Percentiles rank a stretch among this genome's conserved stretches.
phyloP scores from a whole-genome alignment of 2,888 invertebrate species.

The Drosophila paranaensis region DNA sequence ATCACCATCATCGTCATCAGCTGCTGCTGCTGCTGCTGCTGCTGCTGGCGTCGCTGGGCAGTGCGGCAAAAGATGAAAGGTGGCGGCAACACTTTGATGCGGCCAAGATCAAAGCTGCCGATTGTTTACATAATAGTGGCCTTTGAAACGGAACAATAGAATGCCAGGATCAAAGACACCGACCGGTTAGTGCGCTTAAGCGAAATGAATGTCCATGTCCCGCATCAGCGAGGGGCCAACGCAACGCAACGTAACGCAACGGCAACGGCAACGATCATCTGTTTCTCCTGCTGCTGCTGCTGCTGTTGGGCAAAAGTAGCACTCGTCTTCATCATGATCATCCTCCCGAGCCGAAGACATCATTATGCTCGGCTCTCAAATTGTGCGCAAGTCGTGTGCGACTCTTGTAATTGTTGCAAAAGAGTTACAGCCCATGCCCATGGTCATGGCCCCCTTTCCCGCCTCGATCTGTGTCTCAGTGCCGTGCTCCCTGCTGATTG shows the following conservation, averaged over 20 bases:
- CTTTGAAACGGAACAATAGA: constrained; percentile 87
- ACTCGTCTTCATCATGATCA: constrained; percentile 58
- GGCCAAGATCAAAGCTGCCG: constrained; percentile 88
- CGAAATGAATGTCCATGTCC: constrained; percentile 74
- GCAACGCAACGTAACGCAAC: constrained; percentile 19
- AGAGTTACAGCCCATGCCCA: constrained; percentile 44
- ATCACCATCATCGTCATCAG: constrained; percentile 45
- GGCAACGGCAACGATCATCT: constrained; percentile 55
- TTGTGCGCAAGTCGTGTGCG: constrained; percentile 50
- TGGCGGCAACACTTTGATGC: constrained; percentile 84
- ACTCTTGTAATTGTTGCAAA: constrained; percentile 56
- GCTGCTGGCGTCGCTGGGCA: constrained; percentile 66
- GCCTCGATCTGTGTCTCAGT: not conserved
- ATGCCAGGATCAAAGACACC: constrained; percentile 85
- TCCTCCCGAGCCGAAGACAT: constrained; percentile 39
- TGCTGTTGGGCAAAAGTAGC: constrained; percentile 50
- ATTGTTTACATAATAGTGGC: constrained; percentile 90
- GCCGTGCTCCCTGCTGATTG: constrained; percentile 68
- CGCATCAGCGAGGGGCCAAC: constrained; percentile 37
- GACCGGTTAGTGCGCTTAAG: constrained; percentile 77
- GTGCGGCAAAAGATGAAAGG: constrained; percentile 75
- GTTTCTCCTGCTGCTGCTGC: constrained; percentile 35
- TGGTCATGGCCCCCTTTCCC: not conserved
- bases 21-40: constrained; percentile 38
- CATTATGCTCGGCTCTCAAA: constrained; percentile 51